These are phyloP conservation scores for Ischnus inquisitorius DNA, from an alignment of 2,888 invertebrate species.

Conservation along the genomic window DNA sequence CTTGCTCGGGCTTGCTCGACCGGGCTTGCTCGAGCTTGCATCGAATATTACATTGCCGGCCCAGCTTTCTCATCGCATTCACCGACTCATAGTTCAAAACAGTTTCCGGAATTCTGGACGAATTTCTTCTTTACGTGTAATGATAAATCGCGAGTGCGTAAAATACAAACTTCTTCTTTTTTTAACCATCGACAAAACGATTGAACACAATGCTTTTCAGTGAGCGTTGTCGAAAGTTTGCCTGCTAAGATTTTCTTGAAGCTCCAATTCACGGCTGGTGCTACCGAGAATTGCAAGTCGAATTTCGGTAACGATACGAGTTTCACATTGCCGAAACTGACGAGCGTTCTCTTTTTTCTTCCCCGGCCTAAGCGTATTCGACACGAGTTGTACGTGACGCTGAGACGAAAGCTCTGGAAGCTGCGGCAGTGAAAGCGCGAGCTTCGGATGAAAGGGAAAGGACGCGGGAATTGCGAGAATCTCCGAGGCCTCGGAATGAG, in stretches of 20 bases:
- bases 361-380: not conserved
- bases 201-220: not conserved
- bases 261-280: not conserved
- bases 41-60: not conserved
- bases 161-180: too few species aligned
- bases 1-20: too few species aligned
- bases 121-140: too few species aligned
- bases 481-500: not conserved
- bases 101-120: not conserved
- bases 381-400: constrained; percentile 19
- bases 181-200: too few species aligned
- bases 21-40: not conserved
- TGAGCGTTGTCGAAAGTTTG: not conserved
- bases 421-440: not conserved
- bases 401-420: not conserved
- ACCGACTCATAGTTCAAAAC: not conserved
- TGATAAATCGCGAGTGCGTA: not conserved
- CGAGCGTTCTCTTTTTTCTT: constrained; percentile 3
- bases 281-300: not conserved
- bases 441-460: constrained; percentile 9
- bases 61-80: not conserved
- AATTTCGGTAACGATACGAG: not conserved
- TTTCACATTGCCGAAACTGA: constrained; percentile 2
- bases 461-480: constrained; percentile 5
- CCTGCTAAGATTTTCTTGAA: not conserved